Conservation (phyloP, 1,140 invertebrate species). For the Hylyphantes graminicola region DNA sequence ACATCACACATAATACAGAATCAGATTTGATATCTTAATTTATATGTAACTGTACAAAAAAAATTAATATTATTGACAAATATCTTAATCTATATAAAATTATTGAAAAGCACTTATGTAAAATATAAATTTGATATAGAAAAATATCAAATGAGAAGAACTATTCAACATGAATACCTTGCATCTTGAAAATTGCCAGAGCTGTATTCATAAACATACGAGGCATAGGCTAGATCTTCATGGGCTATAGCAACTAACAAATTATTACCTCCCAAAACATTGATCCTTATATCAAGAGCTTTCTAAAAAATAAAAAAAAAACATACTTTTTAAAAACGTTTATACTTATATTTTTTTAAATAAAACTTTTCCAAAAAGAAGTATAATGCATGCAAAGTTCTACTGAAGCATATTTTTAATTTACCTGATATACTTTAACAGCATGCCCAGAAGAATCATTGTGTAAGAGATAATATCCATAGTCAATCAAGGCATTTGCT, state of each 20-base stretch:
- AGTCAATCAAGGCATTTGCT: slow-evolving; percentile 85
- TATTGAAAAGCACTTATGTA: neutral
- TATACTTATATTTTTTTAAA: too few species aligned
- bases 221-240: slow-evolving; percentile 91
- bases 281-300: slow-evolving; percentile 79
- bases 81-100: neutral
- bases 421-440: slow-evolving; percentile 83
- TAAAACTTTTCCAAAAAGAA: neutral
- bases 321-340: too few species aligned
- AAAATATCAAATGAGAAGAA: neutral
- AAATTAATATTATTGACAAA: too few species aligned
- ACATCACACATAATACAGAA: too few species aligned
- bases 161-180: slow-evolving; percentile 68
- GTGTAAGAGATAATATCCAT: slow-evolving; percentile 90
- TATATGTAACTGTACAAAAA: too few species aligned
- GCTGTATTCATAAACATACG: slow-evolving; percentile 91
- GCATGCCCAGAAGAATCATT: slow-evolving; percentile 85
- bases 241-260: slow-evolving; percentile 86
- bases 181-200: slow-evolving; percentile 85
- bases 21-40: too few species aligned
- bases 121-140: neutral
- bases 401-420: neutral
- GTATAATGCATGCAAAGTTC: neutral
- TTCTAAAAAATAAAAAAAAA: slow-evolving; percentile 70
- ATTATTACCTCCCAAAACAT: slow-evolving; percentile 85